phyloP scores from a whole-genome alignment of 2,113 vertebrate genomes.

The Crotalus horridus region DNA sequence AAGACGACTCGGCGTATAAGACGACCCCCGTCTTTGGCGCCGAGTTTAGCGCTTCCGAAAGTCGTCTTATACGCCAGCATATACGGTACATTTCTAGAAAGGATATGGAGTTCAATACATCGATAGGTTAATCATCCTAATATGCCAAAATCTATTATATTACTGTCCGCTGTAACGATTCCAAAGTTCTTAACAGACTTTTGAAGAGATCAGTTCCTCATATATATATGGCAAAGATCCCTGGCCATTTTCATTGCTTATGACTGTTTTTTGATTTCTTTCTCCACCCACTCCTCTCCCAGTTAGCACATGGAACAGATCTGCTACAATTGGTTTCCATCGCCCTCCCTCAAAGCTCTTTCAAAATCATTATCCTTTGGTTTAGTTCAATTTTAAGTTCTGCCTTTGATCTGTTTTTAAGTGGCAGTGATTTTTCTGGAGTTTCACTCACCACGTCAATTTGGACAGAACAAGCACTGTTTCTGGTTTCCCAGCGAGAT shows the following conservation, averaged over 20 bases:
- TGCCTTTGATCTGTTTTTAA: constrained; percentile 53
- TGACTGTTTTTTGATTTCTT: not conserved
- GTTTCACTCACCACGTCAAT: constrained; percentile 42
- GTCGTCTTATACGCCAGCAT: no score
- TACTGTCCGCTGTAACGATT: not conserved
- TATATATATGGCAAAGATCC: not conserved
- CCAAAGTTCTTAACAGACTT: not conserved
- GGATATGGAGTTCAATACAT: not conserved
- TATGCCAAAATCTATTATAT: not conserved
- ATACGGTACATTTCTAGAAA: not conserved
- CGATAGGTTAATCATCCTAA: not conserved
- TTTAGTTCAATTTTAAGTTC: constrained; percentile 35
- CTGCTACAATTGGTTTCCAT: not conserved
- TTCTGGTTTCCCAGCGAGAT: constrained; percentile 45
- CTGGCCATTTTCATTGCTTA: constrained; percentile 2
- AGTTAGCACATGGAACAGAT: not conserved
- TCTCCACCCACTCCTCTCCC: not conserved
- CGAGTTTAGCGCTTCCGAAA: no score
- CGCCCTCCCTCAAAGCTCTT: not conserved
- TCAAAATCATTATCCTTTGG: constrained; percentile 24
- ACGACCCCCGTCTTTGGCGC: no score
- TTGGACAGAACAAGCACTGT: constrained; percentile 49
- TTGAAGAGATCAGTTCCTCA: not conserved
- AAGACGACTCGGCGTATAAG: no score
- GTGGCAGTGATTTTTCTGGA: constrained; percentile 45